These are phyloP conservation scores for Hoplias malabaricus DNA, from an alignment of 2,113 vertebrate species.

Conservation along the genomic window DNA sequence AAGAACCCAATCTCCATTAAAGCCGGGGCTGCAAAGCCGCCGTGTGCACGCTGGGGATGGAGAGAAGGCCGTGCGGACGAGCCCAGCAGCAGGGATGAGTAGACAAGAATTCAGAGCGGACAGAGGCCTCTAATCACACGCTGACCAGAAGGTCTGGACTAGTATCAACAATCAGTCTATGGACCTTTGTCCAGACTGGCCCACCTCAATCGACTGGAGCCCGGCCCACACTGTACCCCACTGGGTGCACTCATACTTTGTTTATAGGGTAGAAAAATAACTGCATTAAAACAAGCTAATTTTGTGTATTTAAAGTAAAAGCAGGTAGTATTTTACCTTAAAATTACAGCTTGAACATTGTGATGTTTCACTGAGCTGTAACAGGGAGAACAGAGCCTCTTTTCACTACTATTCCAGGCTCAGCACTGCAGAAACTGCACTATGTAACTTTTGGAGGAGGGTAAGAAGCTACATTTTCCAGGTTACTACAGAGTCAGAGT, in stretches of 20 bases:
- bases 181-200: not conserved
- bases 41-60: not conserved
- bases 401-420: too few species aligned
- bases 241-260: not conserved
- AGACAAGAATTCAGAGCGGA: not conserved
- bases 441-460: too few species aligned
- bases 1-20: constrained; percentile 44
- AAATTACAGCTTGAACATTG: too few species aligned
- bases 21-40: constrained; percentile 31
- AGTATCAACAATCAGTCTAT: not conserved
- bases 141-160: not conserved
- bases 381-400: too few species aligned
- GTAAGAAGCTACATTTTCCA: too few species aligned
- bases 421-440: too few species aligned
- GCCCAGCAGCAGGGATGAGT: not conserved
- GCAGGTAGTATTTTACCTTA: too few species aligned
- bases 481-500: too few species aligned
- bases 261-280: too few species aligned
- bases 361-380: too few species aligned
- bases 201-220: not conserved
- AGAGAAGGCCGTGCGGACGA: not conserved
- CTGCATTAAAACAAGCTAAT: too few species aligned
- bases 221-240: not conserved
- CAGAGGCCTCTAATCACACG: not conserved
- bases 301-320: too few species aligned